A percentile compares a stretch with the other conserved stretches of the same genome.
Conservation (phyloP, 1,140 invertebrate species). For the Tigriopus japonicus region DNA sequence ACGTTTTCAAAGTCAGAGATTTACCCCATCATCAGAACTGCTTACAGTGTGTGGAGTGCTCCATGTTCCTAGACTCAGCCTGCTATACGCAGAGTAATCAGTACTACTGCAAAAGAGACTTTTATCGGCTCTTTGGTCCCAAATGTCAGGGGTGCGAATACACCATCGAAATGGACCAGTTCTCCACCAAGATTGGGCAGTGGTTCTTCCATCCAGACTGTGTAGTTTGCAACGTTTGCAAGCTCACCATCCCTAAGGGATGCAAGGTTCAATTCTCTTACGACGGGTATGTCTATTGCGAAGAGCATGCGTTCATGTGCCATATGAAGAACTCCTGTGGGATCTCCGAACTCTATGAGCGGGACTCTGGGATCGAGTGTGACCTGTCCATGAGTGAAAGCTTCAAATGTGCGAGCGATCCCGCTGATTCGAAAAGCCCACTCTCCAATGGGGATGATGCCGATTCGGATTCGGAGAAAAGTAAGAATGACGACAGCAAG, state of each 20-base stretch:
- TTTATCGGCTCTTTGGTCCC: conserved; percentile 9
- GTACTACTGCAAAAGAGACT: conserved; percentile 11
- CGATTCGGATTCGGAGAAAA: conserved; percentile 1
- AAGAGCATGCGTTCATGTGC: conserved; percentile 11
- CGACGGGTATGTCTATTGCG: conserved; percentile 10
- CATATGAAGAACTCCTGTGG: conserved; percentile 8
- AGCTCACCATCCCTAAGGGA: not conserved
- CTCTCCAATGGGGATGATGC: not conserved
- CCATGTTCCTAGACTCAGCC: not conserved
- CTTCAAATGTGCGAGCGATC: no score
- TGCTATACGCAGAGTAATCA: conserved; percentile 6
- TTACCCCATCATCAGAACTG: not conserved
- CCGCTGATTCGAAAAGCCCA: not conserved
- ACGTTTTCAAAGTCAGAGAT: not conserved
- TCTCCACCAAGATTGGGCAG: not conserved
- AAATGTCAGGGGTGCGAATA: not conserved
- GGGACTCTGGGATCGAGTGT: conserved; percentile 9
- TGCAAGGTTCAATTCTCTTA: conserved; percentile 5
- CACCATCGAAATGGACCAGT: not conserved
- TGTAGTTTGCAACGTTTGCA: conserved; percentile 1
- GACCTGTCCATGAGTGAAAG: not conserved
- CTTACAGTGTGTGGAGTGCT: conserved; percentile 9
- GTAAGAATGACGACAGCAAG: conserved; percentile 2
- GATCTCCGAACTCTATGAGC: not conserved
- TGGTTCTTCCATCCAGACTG: conserved; percentile 10